Conservation (phyloP, 2,113 vertebrate species). For the Nerophis ophidion region DNA sequence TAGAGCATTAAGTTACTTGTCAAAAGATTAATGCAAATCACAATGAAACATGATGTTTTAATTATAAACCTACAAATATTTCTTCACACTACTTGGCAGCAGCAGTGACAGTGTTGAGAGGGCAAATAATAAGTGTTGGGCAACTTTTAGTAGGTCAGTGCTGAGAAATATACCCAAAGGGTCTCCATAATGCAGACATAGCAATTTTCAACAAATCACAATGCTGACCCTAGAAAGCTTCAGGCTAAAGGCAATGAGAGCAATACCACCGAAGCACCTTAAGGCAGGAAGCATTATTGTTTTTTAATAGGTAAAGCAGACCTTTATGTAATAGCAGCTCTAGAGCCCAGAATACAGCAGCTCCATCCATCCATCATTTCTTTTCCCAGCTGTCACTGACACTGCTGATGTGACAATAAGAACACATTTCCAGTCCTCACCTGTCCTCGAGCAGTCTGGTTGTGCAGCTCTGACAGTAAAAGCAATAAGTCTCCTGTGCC, state of each 20-base stretch:
- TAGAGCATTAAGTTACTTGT: neutral
- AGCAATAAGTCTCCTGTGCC: slow-evolving; percentile 68
- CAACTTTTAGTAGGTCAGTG: slow-evolving; percentile 31
- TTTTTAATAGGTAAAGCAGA: slow-evolving; percentile 35
- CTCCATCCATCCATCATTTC: slow-evolving; percentile 36
- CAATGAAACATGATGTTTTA: slow-evolving; percentile 14
- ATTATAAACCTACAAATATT: slow-evolving; percentile 12
- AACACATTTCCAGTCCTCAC: slow-evolving; percentile 69
- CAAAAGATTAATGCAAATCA: slow-evolving; percentile 4
- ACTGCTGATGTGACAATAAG: slow-evolving; percentile 39
- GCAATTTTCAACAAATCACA: slow-evolving; percentile 50
- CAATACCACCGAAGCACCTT: slow-evolving; percentile 34
- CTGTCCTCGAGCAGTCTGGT: slow-evolving; percentile 74
- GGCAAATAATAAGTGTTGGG: slow-evolving; percentile 2
- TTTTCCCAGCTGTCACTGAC: slow-evolving; percentile 19
- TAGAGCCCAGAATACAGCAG: slow-evolving; percentile 29
- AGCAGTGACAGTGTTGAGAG: slow-evolving; percentile 1
- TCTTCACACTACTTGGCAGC: slow-evolving; percentile 9
- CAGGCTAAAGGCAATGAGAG: slow-evolving; percentile 32
- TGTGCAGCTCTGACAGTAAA: slow-evolving; percentile 86
- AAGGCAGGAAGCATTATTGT: slow-evolving; percentile 35
- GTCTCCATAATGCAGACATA: slow-evolving; percentile 30
- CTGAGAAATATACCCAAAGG: slow-evolving; percentile 26
- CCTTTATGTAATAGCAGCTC: slow-evolving; percentile 33
- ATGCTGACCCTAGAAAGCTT: slow-evolving; percentile 38